A percentile compares a stretch with the other conserved stretches of the same genome.
Evolutionary conservation across 2,888 invertebrate species (phyloP).

Genomic region (Calephelis perditalis): DNA sequence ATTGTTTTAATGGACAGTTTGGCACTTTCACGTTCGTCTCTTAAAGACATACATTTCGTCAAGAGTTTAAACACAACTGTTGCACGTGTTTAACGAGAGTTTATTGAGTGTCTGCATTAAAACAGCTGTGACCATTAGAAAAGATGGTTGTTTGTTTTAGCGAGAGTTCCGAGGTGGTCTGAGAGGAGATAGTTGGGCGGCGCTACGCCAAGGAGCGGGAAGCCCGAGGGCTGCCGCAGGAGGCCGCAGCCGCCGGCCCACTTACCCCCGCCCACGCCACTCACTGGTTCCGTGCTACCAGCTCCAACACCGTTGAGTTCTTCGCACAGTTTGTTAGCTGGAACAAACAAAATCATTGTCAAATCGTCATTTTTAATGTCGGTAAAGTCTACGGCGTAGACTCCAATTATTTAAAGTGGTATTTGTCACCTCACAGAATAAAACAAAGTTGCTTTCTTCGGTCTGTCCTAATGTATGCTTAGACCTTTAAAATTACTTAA

Average conservation of each 20-base stretch:
- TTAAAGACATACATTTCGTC: conserved; percentile 13
- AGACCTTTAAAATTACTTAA: too few species aligned
- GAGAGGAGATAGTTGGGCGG: conserved; percentile 80
- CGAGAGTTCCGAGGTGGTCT: conserved; percentile 79
- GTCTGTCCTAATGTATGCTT: too few species aligned
- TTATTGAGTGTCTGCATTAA: conserved; percentile 17
- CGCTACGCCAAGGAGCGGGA: conserved; percentile 77
- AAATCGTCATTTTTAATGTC: background rate
- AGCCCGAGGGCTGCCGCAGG: conserved; percentile 80
- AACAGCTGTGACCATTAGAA: conserved; percentile 72
- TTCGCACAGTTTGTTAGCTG: conserved; percentile 68
- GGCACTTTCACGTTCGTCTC: conserved; percentile 45
- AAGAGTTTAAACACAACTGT: background rate
- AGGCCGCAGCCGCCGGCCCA: conserved; percentile 81
- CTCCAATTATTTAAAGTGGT: too few species aligned
- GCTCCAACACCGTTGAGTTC: conserved; percentile 65
- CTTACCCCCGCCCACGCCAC: conserved; percentile 63
- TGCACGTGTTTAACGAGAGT: conserved; percentile 1
- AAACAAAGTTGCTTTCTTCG: too few species aligned
- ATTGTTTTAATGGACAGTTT: conserved; percentile 59
- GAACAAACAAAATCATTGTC: conserved; percentile 32
- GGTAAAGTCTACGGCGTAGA: too few species aligned
- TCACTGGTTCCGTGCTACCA: conserved; percentile 42
- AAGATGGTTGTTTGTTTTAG: conserved; percentile 80
- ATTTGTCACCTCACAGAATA: too few species aligned